Evolutionary conservation across 2,888 invertebrate species (phyloP).

Genomic region (Empis stercorea): DNA sequence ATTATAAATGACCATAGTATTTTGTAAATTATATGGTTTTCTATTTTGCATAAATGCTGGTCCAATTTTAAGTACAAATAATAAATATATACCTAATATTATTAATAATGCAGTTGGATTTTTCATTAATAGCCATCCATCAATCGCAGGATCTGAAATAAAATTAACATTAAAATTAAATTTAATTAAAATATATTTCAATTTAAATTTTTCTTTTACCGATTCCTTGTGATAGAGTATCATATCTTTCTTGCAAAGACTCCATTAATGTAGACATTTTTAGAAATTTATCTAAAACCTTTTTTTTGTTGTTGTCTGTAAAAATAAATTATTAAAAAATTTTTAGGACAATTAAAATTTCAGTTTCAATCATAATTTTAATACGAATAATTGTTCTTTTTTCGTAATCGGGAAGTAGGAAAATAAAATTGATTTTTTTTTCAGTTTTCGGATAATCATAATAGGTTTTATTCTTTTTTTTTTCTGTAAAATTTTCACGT

Average conservation of each 20-base stretch:
- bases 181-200: background rate
- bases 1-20: slow-evolving; percentile 66
- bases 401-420: no score
- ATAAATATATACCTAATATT: slow-evolving; percentile 51
- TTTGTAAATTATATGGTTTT: slow-evolving; percentile 59
- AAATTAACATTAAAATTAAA: background rate
- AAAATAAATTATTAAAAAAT: no score
- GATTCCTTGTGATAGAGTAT: slow-evolving; percentile 10
- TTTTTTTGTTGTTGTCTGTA: no score
- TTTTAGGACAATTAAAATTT: no score
- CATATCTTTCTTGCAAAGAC: slow-evolving; percentile 8
- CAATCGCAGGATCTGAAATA: slow-evolving; percentile 58
- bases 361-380: no score
- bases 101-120: slow-evolving; percentile 56
- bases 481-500: no score
- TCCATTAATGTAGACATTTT: no score
- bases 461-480: no score
- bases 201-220: slow-evolving; percentile 6
- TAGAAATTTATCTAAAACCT: no score
- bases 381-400: no score
- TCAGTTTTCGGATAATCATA: no score
- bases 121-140: slow-evolving; percentile 65
- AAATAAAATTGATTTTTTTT: no score
- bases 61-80: slow-evolving; percentile 62
- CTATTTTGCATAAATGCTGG: slow-evolving; percentile 63